These are phyloP conservation scores for Caradrina clavipalpis DNA, from an alignment of 2,888 invertebrate species.

Conservation along the genomic window DNA sequence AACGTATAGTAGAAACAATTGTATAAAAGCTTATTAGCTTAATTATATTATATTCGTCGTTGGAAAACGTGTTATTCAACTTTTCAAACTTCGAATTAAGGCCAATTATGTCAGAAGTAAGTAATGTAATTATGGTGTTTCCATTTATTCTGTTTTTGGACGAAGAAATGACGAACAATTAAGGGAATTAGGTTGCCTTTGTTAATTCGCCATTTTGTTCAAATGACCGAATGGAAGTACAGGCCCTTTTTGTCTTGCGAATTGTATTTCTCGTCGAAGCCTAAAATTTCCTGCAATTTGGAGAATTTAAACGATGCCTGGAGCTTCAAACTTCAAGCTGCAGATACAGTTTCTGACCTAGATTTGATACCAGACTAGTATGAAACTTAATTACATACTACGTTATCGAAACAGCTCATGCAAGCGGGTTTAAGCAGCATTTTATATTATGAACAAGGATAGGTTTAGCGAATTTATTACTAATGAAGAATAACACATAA, in stretches of 20 bases:
- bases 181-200: slow-evolving; percentile 41
- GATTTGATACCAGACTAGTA: slow-evolving; percentile 36
- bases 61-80: slow-evolving; percentile 37
- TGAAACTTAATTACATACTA: slow-evolving; percentile 32
- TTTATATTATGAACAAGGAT: background rate
- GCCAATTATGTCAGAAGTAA: slow-evolving; percentile 52
- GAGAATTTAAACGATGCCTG: slow-evolving; percentile 22
- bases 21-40: slow-evolving; percentile 34
- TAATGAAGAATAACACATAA: too few relatives aligned
- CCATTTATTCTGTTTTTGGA: slow-evolving; percentile 54
- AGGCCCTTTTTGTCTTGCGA: slow-evolving; percentile 7
- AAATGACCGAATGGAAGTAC: slow-evolving; percentile 29
- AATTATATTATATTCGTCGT: slow-evolving; percentile 38
- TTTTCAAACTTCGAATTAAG: slow-evolving; percentile 56
- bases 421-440: slow-evolving; percentile 31
- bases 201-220: slow-evolving; percentile 23
- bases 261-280: slow-evolving; percentile 11
- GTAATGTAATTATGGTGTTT: slow-evolving; percentile 56
- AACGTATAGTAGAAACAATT: slow-evolving; percentile 45
- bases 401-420: slow-evolving; percentile 18
- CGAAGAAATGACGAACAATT: slow-evolving; percentile 51
- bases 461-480: too few relatives aligned
- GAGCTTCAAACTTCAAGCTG: slow-evolving; percentile 27
- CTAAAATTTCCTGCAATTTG: slow-evolving; percentile 2
- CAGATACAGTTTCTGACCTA: slow-evolving; percentile 49